Evolutionary conservation across 2,888 invertebrate genomes (phyloP), one percentile per base, ranked within the genome.

Genomic region (Sthenelais limicola): DNA sequence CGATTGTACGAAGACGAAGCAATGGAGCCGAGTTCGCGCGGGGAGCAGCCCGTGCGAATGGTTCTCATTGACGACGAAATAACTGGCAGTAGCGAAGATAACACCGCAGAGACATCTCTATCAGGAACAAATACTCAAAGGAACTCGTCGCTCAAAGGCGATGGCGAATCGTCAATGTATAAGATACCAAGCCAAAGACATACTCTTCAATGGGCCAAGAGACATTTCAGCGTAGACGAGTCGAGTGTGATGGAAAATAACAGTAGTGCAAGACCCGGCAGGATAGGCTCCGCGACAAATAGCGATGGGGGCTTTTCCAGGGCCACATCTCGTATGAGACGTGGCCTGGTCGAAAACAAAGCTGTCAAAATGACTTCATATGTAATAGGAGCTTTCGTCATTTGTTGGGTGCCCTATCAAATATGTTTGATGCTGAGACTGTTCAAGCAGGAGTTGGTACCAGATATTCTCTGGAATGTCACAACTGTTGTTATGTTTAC

Each of bases 361-460:
- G 78, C 78, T 0, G 32, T 73, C n/a, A 70, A 71, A 38, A 68
- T 77, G 76, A 73, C 76, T 7, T 35, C 68, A 0, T 62, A 66
- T 38, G 73, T 78, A 4, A 69, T 78, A 26, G 76, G 75, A 3
- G 51, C 75, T 7, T 77, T 78, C 52, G 43, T 75, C 9, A 9
- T 74, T 3, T 77, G 78, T 66, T 78, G 73, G 73, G 24, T 72
- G 47, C 78, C 78, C 1, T 71, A 68, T 32, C 68, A 77, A 51
- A 66, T 78, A 12, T 49, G 47, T 21, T 68, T 47, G 28, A 62
- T 78, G 26, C n/a, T 76, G n/a, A 47, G 56, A 21, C 21, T 30
- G 12, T 28, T 32, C 12, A 56, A 52, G 26, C 38, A 43, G 2
- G 35, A n/a, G 0, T 62, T 68, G 30, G 52, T 75, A 0, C 28